These are phyloP conservation scores for Tyrophagus putrescentiae DNA, from an alignment of 1,140 invertebrate species.

Conservation along the genomic window DNA sequence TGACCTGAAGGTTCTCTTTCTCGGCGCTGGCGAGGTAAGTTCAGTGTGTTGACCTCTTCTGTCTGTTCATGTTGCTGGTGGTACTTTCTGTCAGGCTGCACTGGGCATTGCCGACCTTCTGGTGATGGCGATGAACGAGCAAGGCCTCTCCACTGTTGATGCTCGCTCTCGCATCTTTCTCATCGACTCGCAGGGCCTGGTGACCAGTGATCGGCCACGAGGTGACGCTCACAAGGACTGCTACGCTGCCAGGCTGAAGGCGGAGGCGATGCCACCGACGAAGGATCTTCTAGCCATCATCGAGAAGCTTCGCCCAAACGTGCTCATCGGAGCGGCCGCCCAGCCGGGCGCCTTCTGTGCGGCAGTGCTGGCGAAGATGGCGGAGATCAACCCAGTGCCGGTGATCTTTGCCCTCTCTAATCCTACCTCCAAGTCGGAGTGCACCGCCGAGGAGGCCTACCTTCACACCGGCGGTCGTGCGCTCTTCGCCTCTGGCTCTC, in stretches of 20 bases:
- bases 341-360: slow-evolving; percentile 74
- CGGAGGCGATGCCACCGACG: not conserved
- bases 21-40: slow-evolving; percentile 64
- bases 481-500: slow-evolving; percentile 81
- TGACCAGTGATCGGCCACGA: slow-evolving; percentile 26
- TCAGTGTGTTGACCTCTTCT: too few species aligned
- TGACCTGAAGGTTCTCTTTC: slow-evolving; percentile 63
- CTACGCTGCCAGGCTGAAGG: slow-evolving; percentile 67
- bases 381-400: slow-evolving; percentile 62
- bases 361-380: slow-evolving; percentile 69
- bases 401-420: slow-evolving; percentile 91
- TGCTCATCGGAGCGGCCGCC: slow-evolving; percentile 60
- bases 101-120: slow-evolving; percentile 75
- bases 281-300: not conserved
- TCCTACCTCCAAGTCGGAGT: slow-evolving; percentile 89
- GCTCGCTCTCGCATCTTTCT: slow-evolving; percentile 64
- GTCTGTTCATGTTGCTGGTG: not conserved
- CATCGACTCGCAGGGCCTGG: slow-evolving; percentile 38
- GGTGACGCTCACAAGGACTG: slow-evolving; percentile 50
- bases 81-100: slow-evolving; percentile 48
- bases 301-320: slow-evolving; percentile 64
- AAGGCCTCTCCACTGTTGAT: slow-evolving; percentile 56
- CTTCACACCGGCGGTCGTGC: slow-evolving; percentile 68
- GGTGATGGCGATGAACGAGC: slow-evolving; percentile 63
- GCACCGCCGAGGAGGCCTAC: slow-evolving; percentile 83